Evolutionary conservation across 2,888 invertebrate species (phyloP).

Genomic region (Molanna angustata): DNA sequence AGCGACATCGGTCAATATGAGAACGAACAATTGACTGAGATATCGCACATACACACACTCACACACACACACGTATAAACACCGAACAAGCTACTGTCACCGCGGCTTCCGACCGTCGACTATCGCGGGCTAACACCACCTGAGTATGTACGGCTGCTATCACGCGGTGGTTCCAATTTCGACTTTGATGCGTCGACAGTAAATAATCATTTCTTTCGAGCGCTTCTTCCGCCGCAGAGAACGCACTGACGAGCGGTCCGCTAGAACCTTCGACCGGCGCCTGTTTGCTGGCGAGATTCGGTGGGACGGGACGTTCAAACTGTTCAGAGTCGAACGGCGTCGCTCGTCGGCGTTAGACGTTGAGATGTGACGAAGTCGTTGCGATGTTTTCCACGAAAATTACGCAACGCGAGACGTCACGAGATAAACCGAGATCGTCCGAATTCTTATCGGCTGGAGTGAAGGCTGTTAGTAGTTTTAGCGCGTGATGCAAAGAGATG

Average conservation of each 20-base stretch:
- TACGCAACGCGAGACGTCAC: neutral
- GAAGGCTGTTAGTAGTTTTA: constrained; percentile 2
- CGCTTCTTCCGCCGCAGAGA: constrained; percentile 1
- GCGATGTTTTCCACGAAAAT: neutral
- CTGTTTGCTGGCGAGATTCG: neutral
- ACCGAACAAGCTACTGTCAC: too few relatives aligned
- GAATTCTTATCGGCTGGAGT: constrained; percentile 2
- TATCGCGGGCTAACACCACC: too few relatives aligned
- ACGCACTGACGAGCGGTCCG: constrained; percentile 3
- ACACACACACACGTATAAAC: neutral
- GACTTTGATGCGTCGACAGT: neutral
- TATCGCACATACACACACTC: too few relatives aligned
- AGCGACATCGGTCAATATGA: constrained; percentile 4
- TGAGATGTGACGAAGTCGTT: constrained; percentile 4
- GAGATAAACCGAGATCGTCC: neutral
- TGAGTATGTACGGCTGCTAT: too few relatives aligned
- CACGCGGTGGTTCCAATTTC: neutral
- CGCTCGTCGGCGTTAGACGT: neutral
- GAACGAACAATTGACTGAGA: too few relatives aligned
- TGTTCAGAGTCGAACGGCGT: neutral
- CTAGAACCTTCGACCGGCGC: too few relatives aligned
- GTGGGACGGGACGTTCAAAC: constrained; percentile 1
- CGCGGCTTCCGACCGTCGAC: too few relatives aligned
- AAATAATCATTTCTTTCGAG: neutral
- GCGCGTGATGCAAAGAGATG: too few relatives aligned